Conservation (phyloP, 2,113 vertebrate genomes). For the Polypterus bichir region DNA sequence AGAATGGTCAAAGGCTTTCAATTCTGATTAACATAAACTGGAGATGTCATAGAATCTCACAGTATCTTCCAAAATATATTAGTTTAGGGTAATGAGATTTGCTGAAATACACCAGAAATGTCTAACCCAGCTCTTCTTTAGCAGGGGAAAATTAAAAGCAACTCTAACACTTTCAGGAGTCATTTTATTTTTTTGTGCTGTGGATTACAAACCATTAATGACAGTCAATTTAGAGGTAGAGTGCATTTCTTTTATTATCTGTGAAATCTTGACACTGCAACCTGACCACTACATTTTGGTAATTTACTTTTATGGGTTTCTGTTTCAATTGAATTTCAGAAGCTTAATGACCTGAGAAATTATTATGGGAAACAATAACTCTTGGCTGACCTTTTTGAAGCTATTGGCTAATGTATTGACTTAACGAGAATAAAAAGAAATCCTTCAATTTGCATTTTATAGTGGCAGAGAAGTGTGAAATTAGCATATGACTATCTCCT, state of each 20-base stretch:
- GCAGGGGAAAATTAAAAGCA: too few species aligned
- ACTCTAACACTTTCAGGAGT: too few species aligned
- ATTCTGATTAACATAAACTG: too few species aligned
- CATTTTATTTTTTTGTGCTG: background rate
- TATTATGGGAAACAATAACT: slow-evolving; percentile 41
- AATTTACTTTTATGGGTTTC: slow-evolving; percentile 38
- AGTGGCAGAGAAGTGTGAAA: slow-evolving; percentile 31
- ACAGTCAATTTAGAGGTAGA: background rate
- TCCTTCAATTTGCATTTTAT: slow-evolving; percentile 41
- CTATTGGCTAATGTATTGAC: slow-evolving; percentile 30
- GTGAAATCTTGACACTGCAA: background rate
- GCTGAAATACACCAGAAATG: too few species aligned
- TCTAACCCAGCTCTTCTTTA: too few species aligned
- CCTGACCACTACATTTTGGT: slow-evolving; percentile 22
- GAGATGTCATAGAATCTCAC: too few species aligned
- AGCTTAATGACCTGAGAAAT: slow-evolving; percentile 44
- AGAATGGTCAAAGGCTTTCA: too few species aligned
- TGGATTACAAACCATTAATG: slow-evolving; percentile 3
- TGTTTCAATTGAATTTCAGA: slow-evolving; percentile 36
- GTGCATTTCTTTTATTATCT: slow-evolving; percentile 3
- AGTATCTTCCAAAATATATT: too few species aligned
- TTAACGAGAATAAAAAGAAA: slow-evolving; percentile 23
- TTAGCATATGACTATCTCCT: slow-evolving; percentile 17
- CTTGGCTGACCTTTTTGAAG: slow-evolving; percentile 31
- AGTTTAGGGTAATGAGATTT: too few species aligned